These are phyloP conservation scores for Branchinecta lynchi DNA, from an alignment of 1,140 invertebrate genomes.

Conservation along the genomic window DNA sequence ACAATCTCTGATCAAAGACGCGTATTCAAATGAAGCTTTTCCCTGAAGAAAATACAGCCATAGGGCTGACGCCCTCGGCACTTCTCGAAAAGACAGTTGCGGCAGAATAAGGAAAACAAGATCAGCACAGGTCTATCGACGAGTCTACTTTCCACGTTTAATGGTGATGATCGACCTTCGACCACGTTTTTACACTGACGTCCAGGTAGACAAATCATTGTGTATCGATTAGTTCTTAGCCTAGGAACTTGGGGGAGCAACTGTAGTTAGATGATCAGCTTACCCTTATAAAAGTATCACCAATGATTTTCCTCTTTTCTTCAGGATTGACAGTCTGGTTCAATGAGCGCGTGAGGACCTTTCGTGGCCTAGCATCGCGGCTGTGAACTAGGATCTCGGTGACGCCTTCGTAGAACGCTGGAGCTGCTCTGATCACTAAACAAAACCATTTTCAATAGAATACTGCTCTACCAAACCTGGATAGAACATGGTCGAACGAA, in stretches of 20 bases:
- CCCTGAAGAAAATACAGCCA: background rate
- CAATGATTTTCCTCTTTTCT: conserved; percentile 96
- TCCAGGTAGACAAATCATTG: too few relatives aligned
- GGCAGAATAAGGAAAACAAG: too few relatives aligned
- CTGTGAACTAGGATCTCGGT: conserved; percentile 54
- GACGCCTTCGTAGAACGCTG: conserved; percentile 53
- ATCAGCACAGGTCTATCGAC: too few relatives aligned
- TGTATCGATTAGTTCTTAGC: too few relatives aligned
- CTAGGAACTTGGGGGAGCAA: too few relatives aligned
- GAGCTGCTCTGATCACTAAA: conserved; percentile 51
- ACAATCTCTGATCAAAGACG: conserved; percentile 10
- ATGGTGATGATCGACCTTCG: too few relatives aligned
- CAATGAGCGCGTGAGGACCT: conserved; percentile 66
- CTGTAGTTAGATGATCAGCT: conserved; percentile 13
- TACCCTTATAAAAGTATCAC: conserved; percentile 86
- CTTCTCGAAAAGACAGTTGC: too few relatives aligned
- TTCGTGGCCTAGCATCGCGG: conserved; percentile 39
- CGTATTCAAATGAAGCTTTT: conserved; percentile 9
- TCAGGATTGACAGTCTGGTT: conserved; percentile 77
- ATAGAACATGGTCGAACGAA: too few relatives aligned
- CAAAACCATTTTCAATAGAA: conserved; percentile 15
- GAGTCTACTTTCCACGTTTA: too few relatives aligned
- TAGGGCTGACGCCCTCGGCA: too few relatives aligned
- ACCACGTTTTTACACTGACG: too few relatives aligned
- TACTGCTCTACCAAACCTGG: background rate